Conservation (phyloP, 2,797 vertebrate species). For the Clarias fuscus region DNA sequence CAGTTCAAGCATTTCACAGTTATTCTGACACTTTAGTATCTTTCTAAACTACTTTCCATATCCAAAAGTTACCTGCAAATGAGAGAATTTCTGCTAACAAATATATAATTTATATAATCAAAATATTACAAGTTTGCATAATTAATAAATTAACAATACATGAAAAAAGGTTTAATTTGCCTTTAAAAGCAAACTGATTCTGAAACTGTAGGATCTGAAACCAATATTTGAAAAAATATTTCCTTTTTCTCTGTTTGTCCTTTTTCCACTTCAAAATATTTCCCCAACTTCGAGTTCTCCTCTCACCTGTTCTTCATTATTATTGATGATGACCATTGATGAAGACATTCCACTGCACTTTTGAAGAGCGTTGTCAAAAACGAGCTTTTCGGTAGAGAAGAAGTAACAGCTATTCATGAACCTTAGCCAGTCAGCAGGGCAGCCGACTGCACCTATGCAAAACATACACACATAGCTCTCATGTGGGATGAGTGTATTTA, state of each 20-base stretch:
- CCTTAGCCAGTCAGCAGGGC: constrained; percentile 82
- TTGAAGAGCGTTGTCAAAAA: constrained; percentile 83
- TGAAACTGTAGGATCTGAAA: neutral
- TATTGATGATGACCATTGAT: constrained; percentile 83
- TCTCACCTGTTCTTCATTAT: constrained; percentile 87
- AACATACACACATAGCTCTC: constrained; percentile 22
- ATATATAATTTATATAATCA: too few relatives aligned
- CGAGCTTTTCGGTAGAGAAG: constrained; percentile 82
- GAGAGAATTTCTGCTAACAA: too few relatives aligned
- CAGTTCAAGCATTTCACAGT: too few relatives aligned
- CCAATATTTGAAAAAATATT: neutral
- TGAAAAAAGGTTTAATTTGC: neutral
- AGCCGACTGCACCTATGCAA: constrained; percentile 71
- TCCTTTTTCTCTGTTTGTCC: neutral
- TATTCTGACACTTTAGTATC: too few relatives aligned
- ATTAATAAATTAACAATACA: too few relatives aligned
- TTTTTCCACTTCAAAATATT: neutral
- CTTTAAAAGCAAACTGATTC: neutral
- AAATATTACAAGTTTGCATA: too few relatives aligned
- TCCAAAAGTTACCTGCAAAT: too few relatives aligned
- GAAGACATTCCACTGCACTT: constrained; percentile 81
- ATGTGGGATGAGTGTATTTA: constrained; percentile 11
- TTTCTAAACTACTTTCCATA: too few relatives aligned
- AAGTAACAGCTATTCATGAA: constrained; percentile 90
- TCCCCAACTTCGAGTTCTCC: neutral